Evolutionary conservation across 2,797 vertebrate species (phyloP).

Genomic region (Pachyuromys duprasi): DNA sequence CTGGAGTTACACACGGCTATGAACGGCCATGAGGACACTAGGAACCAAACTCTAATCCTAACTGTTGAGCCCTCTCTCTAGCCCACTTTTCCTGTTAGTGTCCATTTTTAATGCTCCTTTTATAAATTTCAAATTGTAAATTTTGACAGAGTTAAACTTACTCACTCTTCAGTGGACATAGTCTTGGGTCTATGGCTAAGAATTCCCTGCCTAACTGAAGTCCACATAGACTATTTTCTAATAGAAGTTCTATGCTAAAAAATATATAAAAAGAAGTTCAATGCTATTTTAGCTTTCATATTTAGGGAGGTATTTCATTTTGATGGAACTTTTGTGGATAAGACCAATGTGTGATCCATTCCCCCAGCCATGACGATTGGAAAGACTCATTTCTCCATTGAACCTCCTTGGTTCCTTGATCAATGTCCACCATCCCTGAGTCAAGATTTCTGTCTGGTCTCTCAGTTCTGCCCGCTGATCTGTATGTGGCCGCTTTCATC

Average conservation of each 20-base stretch:
- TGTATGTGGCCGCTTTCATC: rapidly evolving
- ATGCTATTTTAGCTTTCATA: not conserved
- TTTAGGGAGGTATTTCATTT: not conserved
- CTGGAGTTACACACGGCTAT: not conserved
- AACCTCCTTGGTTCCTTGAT: too few species aligned
- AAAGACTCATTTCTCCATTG: not conserved
- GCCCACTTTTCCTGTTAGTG: not conserved
- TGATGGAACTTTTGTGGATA: not conserved
- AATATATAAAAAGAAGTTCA: too few species aligned
- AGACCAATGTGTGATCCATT: not conserved
- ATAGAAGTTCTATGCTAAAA: not conserved
- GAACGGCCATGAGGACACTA: not conserved
- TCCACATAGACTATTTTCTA: not conserved
- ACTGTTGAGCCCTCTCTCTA: not conserved
- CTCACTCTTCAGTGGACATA: not conserved
- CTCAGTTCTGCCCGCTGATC: rapidly evolving
- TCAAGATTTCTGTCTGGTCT: not conserved
- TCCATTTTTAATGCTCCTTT: not conserved
- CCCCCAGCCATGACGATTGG: not conserved
- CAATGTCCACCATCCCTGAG: rapidly evolving
- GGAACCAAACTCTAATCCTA: not conserved
- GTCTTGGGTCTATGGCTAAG: not conserved
- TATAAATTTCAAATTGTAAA: not conserved
- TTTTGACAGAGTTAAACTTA: not conserved
- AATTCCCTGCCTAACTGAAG: not conserved